Evolutionary conservation across 2,888 invertebrate species (phyloP), one percentile per base, ranked within the genome.

Genomic region (Camptogramma bilineatum): DNA sequence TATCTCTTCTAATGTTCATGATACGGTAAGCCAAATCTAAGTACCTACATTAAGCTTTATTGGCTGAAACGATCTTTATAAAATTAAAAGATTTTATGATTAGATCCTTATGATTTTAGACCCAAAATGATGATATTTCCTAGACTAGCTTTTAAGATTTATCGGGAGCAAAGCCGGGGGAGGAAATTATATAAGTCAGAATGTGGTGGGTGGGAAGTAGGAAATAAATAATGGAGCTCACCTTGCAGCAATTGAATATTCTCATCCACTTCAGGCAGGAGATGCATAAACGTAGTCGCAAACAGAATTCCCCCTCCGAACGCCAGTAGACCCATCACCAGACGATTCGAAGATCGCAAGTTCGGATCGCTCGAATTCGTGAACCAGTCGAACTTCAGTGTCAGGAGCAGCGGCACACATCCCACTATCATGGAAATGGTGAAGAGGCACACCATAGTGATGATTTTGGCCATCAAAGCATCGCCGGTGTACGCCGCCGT

Each of bases 261-360:
- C 73, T 96, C 96, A 55, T 94, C 93, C 0, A 97, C 96, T 91
- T 97, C 97, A 7, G 97, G 97, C 62, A 97, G 85, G 74, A 97
- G 88, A 82, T 97, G 97, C 78, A 97, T 91, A 78, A 97, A 97
- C 0, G 97, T 97, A 4, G 97, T 97, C 70, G 96, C 95, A 56
- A 97, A 93, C 7, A 97, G 88, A 0, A 97, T 97, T 5, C 97
- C 97, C 8, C 97, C 97, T 9, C 97, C 97, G 71, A 97, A 96
- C 54, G 96, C 95, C 51, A 97, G 86, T 8, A 97, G 82, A n/a
- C 95, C 91, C 72, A 94, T 91, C 48, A 96, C 95, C 19, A 94
- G 75, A 73, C 78, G 81, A 74, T 93, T 94, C 4, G 95, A 94
- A 31, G 90, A 84, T 51, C 88, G 82, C 78, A 94, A 87, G 66